Evolutionary conservation across 2,888 invertebrate species (phyloP).

Genomic region (Lampropteryx suffumata): DNA sequence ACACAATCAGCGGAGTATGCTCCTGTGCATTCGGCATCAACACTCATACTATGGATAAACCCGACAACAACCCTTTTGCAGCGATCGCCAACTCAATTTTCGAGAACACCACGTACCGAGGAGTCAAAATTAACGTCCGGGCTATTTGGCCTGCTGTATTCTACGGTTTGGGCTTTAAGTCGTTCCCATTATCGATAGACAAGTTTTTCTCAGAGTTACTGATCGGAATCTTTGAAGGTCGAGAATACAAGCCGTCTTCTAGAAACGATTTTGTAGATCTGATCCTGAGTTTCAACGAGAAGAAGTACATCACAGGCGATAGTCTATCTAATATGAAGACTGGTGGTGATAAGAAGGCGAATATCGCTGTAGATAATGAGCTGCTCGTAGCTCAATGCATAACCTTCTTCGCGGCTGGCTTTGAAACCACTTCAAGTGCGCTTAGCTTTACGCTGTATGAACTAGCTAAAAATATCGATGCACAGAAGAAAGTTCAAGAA

Average conservation of each 20-base stretch:
- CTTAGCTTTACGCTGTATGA: constrained; percentile 49
- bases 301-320: constrained; percentile 12
- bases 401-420: constrained; percentile 65
- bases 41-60: constrained; percentile 36
- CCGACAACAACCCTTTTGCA: constrained; percentile 41
- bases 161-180: constrained; percentile 40
- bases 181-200: constrained; percentile 36
- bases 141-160: constrained; percentile 47
- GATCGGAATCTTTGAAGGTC: constrained; percentile 40
- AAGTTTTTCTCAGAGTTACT: constrained; percentile 44
- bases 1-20: constrained; percentile 45
- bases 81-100: constrained; percentile 40
- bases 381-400: constrained; percentile 77
- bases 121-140: constrained; percentile 31
- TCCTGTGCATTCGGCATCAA: constrained; percentile 48
- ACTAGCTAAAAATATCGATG: constrained; percentile 47
- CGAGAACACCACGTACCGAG: constrained; percentile 26
- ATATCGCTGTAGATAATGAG: constrained; percentile 52
- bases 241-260: constrained; percentile 39
- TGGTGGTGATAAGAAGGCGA: constrained; percentile 34
- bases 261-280: constrained; percentile 57
- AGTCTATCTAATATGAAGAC: constrained; percentile 42
- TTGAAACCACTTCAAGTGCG: constrained; percentile 52
- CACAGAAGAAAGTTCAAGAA: constrained; percentile 39
- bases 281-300: constrained; percentile 43